phyloP scores from a whole-genome alignment of 2,113 vertebrate species.

The Patagioenas fasciata region DNA sequence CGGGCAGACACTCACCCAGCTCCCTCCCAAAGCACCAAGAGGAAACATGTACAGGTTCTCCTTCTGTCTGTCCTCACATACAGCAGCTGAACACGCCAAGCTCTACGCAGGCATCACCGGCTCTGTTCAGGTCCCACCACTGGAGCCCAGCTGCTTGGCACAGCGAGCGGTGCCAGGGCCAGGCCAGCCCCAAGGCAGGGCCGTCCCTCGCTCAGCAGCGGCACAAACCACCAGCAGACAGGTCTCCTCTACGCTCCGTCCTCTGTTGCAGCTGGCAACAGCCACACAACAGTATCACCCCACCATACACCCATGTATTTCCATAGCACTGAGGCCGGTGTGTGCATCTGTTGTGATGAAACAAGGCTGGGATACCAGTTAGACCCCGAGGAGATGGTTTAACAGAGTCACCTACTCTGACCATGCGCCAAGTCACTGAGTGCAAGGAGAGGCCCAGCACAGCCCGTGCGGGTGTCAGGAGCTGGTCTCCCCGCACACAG shows the following conservation, averaged over 20 bases:
- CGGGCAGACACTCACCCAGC: background rate
- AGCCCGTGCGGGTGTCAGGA: background rate
- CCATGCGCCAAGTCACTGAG: background rate
- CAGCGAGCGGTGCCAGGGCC: background rate
- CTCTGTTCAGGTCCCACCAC: accelerated
- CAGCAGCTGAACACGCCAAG: background rate
- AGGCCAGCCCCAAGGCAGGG: background rate
- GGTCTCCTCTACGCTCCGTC: background rate
- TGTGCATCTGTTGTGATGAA: background rate
- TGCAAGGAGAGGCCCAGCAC: background rate
- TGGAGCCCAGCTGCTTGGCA: background rate
- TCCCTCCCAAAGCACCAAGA: background rate
- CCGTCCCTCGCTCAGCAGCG: background rate
- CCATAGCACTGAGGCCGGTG: background rate
- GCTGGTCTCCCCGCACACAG: background rate
- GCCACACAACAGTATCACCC: background rate
- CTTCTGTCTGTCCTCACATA: background rate
- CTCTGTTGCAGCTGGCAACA: background rate
- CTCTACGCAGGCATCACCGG: background rate
- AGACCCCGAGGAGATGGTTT: background rate
- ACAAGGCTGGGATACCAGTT: background rate
- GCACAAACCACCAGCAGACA: background rate
- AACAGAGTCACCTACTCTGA: background rate
- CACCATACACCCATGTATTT: accelerated
- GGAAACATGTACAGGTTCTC: background rate